phyloP scores from a whole-genome alignment of 2,797 vertebrate species.

The Amphiprion clarkii region DNA sequence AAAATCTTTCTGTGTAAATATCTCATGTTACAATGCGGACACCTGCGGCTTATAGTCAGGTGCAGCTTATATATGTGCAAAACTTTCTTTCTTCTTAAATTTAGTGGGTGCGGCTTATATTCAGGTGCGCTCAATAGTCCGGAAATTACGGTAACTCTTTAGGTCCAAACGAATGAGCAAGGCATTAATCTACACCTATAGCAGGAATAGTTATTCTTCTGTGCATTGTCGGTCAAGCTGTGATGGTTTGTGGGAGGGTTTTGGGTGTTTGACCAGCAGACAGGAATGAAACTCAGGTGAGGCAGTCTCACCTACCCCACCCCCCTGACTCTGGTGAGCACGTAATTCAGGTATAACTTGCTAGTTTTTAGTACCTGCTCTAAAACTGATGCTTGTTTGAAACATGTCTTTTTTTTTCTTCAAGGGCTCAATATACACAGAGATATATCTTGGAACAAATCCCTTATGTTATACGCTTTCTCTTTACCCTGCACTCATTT shows the following conservation, averaged over 20 bases:
- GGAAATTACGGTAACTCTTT: background rate
- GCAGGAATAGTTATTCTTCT: background rate
- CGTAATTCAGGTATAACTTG: conserved; percentile 45
- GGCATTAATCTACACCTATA: background rate
- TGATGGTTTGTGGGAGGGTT: conserved; percentile 3
- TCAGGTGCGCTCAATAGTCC: too few relatives aligned
- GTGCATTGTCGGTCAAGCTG: conserved; percentile 16
- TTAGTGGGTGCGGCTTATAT: too few relatives aligned
- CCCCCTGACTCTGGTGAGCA: background rate
- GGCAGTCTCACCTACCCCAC: background rate
- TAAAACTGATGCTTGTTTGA: conserved; percentile 8
- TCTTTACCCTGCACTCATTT: background rate
- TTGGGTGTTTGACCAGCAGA: conserved; percentile 20
- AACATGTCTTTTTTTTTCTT: background rate
- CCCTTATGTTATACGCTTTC: background rate
- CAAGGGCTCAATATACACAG: background rate
- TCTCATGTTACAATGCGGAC: too few relatives aligned
- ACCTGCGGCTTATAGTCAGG: too few relatives aligned
- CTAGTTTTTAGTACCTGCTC: background rate
- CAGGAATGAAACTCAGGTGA: conserved; percentile 4
- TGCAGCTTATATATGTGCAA: too few relatives aligned
- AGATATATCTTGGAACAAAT: background rate
- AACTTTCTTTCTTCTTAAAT: too few relatives aligned
- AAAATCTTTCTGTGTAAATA: too few relatives aligned
- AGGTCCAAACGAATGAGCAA: background rate